phyloP scores from a whole-genome alignment of 2,113 vertebrate species.

The Etia nguti region DNA sequence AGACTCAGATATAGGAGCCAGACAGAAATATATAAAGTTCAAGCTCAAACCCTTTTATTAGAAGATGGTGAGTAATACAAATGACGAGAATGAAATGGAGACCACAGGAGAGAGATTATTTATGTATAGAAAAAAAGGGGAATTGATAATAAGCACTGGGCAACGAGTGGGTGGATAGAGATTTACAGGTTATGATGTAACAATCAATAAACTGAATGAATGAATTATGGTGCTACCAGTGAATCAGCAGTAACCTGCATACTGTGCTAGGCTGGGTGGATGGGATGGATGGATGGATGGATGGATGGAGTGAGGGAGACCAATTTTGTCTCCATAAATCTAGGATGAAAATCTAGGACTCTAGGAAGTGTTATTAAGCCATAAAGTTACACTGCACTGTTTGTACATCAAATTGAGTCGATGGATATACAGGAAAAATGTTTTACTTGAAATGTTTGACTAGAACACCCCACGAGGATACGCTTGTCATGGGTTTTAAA shows the following conservation, averaged over 20 bases:
- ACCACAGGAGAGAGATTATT: background rate
- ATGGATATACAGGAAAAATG: background rate
- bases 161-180: background rate
- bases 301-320: background rate
- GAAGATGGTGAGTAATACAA: background rate
- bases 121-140: background rate
- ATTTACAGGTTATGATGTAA: background rate
- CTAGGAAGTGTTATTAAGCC: background rate
- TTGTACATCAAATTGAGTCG: background rate
- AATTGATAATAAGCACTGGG: background rate
- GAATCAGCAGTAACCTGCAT: background rate
- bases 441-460: background rate
- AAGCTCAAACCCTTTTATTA: background rate
- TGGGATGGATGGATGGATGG: background rate
- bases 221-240: background rate
- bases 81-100: background rate
- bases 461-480: background rate
- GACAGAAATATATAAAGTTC: background rate
- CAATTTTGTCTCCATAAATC: background rate
- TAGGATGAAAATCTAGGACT: background rate
- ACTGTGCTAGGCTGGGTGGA: background rate
- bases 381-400: background rate
- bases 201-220: background rate
- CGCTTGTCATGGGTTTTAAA: background rate
- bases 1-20: background rate